Base-by-base conservation (phyloP, 2,888 invertebrate species). In the Colletes collaris region DNA sequence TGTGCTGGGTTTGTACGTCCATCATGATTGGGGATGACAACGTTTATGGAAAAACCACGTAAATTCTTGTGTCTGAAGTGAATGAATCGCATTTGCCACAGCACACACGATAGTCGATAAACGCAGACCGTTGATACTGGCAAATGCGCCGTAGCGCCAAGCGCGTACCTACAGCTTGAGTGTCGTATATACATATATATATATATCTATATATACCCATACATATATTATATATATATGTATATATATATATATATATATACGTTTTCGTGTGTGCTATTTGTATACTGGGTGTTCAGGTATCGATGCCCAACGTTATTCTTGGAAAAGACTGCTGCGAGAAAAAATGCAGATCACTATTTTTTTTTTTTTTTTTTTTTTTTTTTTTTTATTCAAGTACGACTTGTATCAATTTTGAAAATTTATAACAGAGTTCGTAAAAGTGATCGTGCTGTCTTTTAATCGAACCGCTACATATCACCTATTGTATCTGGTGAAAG, bases 61-160 rank as follows among this genome's bases (percentile, higher is more conserved):
- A 71, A 76, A 64, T 59, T 70, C 59, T 76, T 58, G 65, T 58
- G 49, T 68, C 49, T 53, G 62, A 49, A 71, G 53, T 69, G 63
- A 86, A 76, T 76, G 80, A 76, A 84, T 84, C 76, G 85, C 87
- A 89, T 89, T 89, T 86, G 83, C 84, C 75, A 79, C 70, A 72
- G 70, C 44, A 77, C 71, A 85, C 87, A 73, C 75, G 79, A 68
- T 83, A 87, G 90, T 90, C 90, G 87, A 90, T 90, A 89, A 86
- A 86, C 83, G 84, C 86, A 76, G 81, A 79, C 80, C 70, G 82
- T 75, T 77, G 84, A 75, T 81, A 85, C 81, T 86, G 81, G 89
- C 85, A 87, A 90, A 82, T 90, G 89, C 90, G 90, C 89, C 88
- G 90, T 86, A 87, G 89, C 89, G 76, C 71, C 73, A 70, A 77